phyloP scores from a whole-genome alignment of 92 coral and sea anemone species.

The Plumapathes pennacea region DNA sequence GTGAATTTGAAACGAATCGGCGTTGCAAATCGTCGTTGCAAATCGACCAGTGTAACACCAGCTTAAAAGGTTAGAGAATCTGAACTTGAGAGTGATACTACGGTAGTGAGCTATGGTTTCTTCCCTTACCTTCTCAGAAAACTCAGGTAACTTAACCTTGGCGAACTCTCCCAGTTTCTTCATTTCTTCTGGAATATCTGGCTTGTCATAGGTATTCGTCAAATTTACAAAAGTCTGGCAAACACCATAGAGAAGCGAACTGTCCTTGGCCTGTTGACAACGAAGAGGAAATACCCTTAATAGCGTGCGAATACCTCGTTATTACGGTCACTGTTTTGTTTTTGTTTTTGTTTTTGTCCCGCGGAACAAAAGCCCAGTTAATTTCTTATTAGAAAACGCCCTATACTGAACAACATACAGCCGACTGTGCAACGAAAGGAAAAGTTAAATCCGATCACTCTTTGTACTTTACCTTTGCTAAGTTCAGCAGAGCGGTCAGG shows the following conservation, averaged over 20 bases:
- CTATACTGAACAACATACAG: background rate
- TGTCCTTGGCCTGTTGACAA: constrained; percentile 61
- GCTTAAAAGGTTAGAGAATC: background rate
- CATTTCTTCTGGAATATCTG: constrained; percentile 88
- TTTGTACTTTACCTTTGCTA: constrained; percentile 64
- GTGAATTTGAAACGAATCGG: too few relatives aligned
- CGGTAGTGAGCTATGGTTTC: background rate
- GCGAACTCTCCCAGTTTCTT: constrained; percentile 95
- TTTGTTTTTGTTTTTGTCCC: too few relatives aligned
- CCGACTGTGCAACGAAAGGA: background rate
- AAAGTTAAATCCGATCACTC: background rate
- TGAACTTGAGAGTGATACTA: background rate
- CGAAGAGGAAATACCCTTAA: too few relatives aligned
- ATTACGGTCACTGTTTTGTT: too few relatives aligned
- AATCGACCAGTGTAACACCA: too few relatives aligned
- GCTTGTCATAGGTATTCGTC: constrained; percentile 93
- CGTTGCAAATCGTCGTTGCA: too few relatives aligned
- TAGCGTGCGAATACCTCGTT: too few relatives aligned
- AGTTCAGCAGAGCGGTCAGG: constrained; percentile 71
- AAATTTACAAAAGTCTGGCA: constrained; percentile 95
- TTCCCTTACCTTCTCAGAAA: constrained; percentile 83
- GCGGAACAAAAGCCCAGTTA: too few relatives aligned
- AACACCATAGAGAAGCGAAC: constrained; percentile 88
- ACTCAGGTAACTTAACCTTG: constrained; percentile 76
- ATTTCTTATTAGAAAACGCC: too few relatives aligned